These are phyloP conservation scores for Pseudonaja textilis DNA, from an alignment of 2,113 vertebrate genomes.

Conservation along the genomic window DNA sequence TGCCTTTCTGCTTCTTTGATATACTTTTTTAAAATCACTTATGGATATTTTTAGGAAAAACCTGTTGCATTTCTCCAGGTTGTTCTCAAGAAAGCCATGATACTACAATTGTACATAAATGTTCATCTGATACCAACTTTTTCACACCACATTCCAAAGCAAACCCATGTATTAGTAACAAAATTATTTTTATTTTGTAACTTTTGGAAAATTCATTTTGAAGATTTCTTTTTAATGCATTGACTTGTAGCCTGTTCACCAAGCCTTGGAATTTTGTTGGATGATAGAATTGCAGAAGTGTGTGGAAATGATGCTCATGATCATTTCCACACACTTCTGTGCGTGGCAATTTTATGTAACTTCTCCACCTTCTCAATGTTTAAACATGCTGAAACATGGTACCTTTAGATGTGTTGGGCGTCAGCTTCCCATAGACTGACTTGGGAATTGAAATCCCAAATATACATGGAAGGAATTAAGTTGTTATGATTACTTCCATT, in stretches of 20 bases:
- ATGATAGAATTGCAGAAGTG: background rate
- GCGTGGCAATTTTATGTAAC: background rate
- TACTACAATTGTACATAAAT: slow-evolving; percentile 1
- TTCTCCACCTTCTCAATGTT: background rate
- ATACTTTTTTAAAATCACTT: background rate
- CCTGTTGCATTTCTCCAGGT: background rate
- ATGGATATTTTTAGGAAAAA: background rate
- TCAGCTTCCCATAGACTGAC: background rate
- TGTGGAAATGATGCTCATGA: background rate
- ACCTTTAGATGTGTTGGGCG: background rate
- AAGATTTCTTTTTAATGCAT: background rate
- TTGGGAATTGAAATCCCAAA: background rate
- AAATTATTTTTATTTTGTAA: background rate
- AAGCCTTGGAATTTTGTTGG: background rate
- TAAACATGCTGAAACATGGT: background rate
- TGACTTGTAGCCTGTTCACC: background rate
- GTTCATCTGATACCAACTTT: background rate
- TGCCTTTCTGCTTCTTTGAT: background rate
- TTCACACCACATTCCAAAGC: background rate
- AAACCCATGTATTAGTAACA: background rate
- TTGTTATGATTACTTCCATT: background rate
- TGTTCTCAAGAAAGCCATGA: background rate
- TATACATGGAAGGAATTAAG: background rate
- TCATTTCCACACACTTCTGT: too few relatives aligned
- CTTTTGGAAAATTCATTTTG: background rate